These are phyloP conservation scores for Drosophila pegasa DNA, from an alignment of 2,888 invertebrate species.

Conservation along the genomic window DNA sequence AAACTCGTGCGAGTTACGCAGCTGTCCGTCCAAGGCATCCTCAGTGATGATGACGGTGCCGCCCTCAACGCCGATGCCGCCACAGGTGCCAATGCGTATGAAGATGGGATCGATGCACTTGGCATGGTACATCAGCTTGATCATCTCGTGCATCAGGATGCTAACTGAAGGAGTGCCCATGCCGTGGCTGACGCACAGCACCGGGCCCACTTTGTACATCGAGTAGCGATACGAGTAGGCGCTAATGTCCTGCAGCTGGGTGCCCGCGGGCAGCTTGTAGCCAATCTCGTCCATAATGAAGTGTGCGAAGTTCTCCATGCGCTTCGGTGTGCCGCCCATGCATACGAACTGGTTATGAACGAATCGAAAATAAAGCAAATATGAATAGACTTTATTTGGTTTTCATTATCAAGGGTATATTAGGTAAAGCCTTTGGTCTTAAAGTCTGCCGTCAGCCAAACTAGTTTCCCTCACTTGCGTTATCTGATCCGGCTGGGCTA, in stretches of 20 bases:
- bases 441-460: slow-evolving; percentile 4
- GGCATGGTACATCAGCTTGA: slow-evolving; percentile 97
- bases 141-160: slow-evolving; percentile 97
- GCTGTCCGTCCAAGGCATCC: slow-evolving; percentile 94
- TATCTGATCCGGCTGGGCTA: slow-evolving; percentile 4
- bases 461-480: slow-evolving; percentile 20
- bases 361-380: slow-evolving; percentile 1
- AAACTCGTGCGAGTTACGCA: slow-evolving; percentile 93
- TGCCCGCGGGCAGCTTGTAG: slow-evolving; percentile 94
- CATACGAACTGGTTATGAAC: slow-evolving; percentile 92
- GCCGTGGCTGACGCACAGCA: slow-evolving; percentile 89
- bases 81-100: slow-evolving; percentile 97
- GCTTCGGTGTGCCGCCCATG: slow-evolving; percentile 97
- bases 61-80: slow-evolving; percentile 95
- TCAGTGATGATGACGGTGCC: slow-evolving; percentile 98
- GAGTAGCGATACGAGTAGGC: slow-evolving; percentile 96
- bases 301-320: slow-evolving; percentile 97
- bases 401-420: slow-evolving; percentile 34
- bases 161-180: slow-evolving; percentile 99
- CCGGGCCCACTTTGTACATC: slow-evolving; percentile 92
- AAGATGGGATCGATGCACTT: slow-evolving; percentile 94
- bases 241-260: slow-evolving; percentile 94
- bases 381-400: background rate
- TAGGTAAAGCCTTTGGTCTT: slow-evolving; percentile 7
- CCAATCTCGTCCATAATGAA: slow-evolving; percentile 96